Evolutionary conservation across 2,888 invertebrate species (phyloP), one percentile per base, ranked within the genome.

Genomic region (Druceiella hillmani): DNA sequence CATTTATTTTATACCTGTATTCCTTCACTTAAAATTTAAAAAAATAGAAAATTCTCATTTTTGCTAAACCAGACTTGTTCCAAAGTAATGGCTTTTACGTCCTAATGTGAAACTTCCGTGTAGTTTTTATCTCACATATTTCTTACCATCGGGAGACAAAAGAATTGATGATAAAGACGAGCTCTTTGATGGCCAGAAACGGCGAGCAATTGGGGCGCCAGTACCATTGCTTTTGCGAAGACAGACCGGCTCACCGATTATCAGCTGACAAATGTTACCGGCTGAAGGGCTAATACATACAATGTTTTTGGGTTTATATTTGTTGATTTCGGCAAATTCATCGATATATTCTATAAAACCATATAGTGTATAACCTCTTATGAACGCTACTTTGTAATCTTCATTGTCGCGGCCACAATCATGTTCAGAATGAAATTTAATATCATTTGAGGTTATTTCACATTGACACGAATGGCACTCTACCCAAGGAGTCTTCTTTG

Each of bases 391-490:
- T n/a, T n/a, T n/a, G n/a, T n/a, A n/a, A n/a, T n/a, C n/a, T n/a
- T n/a, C 49, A 50, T 66, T 67, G 51, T 70, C 62, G 47, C 60
- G 62, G 2, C 29, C 52, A 56, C 84, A 84, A 52, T 70, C 66
- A 20, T 58, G 53, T 40, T 66, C 66, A 27, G 59, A 44, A 46
- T 85, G 85, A 44, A 56, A 45, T 35, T 72, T 67, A 46, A 66
- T 60, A 49, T 83, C 81, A 55, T 78, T 82, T 26, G 70, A 66
- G 33, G 72, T 59, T 53, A 83, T 55, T 44, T 59, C 68, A 30
- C 69, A 65, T 3, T 63, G 58, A 53, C 85, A 85, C 24, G 61
- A 66, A 27, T 79, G 79, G 54, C 85, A 85, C 36, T 73, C 71
- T 12, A 74, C 64, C 81, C 82, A 83, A 4, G 68, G 55, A 2